A percentile compares a stretch with the other conserved stretches of the same genome.
phyloP scores from a whole-genome alignment of 2,113 vertebrate species.

The Nannobrachium achirus region DNA sequence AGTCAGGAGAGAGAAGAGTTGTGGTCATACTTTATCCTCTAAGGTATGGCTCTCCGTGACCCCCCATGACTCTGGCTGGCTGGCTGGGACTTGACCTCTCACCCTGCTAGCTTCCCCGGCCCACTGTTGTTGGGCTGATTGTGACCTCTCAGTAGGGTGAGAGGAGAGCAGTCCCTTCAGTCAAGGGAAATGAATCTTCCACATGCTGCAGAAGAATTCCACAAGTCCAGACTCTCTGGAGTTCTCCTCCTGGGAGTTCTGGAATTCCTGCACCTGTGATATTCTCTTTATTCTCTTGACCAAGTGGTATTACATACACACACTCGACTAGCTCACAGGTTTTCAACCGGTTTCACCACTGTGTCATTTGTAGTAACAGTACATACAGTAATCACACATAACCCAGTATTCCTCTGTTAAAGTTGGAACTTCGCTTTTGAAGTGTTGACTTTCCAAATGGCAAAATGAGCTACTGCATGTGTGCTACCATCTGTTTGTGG shows the following conservation, averaged over 20 bases:
- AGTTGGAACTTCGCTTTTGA: neutral
- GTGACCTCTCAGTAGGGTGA: slow-evolving; percentile 28
- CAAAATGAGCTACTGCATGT: neutral
- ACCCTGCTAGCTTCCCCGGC: slow-evolving; percentile 10
- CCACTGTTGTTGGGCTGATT: slow-evolving; percentile 19
- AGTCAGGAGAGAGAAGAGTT: slow-evolving; percentile 26
- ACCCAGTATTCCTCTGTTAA: neutral
- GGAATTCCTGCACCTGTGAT: slow-evolving; percentile 65
- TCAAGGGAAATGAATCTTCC: slow-evolving; percentile 60
- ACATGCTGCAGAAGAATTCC: slow-evolving; percentile 58
- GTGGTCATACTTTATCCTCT: neutral
- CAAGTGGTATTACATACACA: too few relatives aligned
- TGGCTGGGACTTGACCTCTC: slow-evolving; percentile 39
- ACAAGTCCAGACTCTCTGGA: slow-evolving; percentile 39
- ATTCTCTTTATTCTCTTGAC: slow-evolving; percentile 28
- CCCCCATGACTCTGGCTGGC: slow-evolving; percentile 26
- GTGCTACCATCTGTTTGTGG: neutral
- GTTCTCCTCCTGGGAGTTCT: slow-evolving; percentile 32
- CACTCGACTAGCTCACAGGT: too few relatives aligned
- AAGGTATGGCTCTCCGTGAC: neutral
- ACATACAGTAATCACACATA: too few relatives aligned
- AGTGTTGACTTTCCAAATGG: neutral
- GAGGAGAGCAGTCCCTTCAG: slow-evolving; percentile 29
- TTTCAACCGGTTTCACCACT: too few relatives aligned
- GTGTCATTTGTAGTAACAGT: too few relatives aligned